phyloP scores from a whole-genome alignment of 1,140 invertebrate genomes.

The Temnothorax nylanderi region DNA sequence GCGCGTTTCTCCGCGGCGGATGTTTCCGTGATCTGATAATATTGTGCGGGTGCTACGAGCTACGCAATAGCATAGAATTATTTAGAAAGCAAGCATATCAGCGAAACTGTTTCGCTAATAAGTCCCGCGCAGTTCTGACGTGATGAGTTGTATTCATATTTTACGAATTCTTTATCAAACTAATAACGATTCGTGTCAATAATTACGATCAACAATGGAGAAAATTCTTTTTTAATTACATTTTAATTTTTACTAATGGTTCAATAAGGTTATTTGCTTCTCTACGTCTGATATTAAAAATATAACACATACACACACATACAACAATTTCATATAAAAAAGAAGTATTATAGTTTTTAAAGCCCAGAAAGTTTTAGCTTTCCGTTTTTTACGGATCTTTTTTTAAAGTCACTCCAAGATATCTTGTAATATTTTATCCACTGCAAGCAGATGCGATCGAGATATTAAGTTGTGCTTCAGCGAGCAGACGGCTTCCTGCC shows the following conservation, averaged over 20 bases:
- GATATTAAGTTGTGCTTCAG: constrained; percentile 27
- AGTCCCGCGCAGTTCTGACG: constrained; percentile 3
- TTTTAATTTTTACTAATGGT: neutral
- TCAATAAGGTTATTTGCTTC: neutral
- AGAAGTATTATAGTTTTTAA: neutral
- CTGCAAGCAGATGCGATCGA: constrained; percentile 25
- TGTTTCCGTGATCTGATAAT: constrained; percentile 51
- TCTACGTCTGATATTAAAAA: neutral
- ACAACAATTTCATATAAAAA: neutral
- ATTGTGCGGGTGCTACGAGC: constrained; percentile 38
- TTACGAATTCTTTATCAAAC: neutral
- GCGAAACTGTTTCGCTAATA: constrained; percentile 45
- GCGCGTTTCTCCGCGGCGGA: constrained; percentile 47
- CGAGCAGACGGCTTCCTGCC: constrained; percentile 22
- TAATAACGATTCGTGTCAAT: constrained; percentile 1
- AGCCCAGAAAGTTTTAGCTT: neutral
- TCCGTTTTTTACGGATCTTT: neutral
- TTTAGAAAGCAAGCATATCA: constrained; percentile 54
- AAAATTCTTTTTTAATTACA: neutral
- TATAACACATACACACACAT: neutral
- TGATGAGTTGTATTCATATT: neutral
- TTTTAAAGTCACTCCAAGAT: neutral
- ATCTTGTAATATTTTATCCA: constrained; percentile 16
- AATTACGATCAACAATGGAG: neutral
- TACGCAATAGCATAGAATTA: constrained; percentile 47